Evolutionary conservation across 2,797 vertebrate species (phyloP).

Genomic region (Chelidonichthys spinosus): DNA sequence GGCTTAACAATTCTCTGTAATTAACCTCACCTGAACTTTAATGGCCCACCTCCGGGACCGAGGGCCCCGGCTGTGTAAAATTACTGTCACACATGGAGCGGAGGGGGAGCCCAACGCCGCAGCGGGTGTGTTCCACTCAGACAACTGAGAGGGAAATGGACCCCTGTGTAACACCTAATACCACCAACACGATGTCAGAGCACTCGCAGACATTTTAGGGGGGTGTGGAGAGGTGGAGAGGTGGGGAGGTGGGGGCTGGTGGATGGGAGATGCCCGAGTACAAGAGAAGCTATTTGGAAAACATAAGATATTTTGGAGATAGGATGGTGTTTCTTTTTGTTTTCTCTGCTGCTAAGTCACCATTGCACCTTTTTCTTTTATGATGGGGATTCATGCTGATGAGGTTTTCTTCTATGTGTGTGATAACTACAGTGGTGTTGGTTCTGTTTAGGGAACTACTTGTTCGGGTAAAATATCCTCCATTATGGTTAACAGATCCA

Average conservation of each 20-base stretch:
- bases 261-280: slow-evolving; percentile 33
- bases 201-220: slow-evolving; percentile 51
- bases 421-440: neutral
- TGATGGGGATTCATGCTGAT: slow-evolving; percentile 2
- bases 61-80: slow-evolving; percentile 76
- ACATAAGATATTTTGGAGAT: neutral
- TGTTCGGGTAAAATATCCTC: neutral
- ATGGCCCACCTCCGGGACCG: slow-evolving; percentile 82
- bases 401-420: neutral
- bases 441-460: neutral
- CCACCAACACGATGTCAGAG: slow-evolving; percentile 73
- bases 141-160: slow-evolving; percentile 79
- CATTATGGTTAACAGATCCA: neutral
- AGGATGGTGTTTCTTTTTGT: neutral
- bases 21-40: slow-evolving; percentile 86
- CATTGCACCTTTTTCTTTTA: neutral
- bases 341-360: neutral
- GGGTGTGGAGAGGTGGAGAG: slow-evolving; percentile 23
- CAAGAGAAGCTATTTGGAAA: slow-evolving; percentile 17
- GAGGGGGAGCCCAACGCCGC: slow-evolving; percentile 60
- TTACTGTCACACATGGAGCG: slow-evolving; percentile 79
- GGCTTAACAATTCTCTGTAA: slow-evolving; percentile 82
- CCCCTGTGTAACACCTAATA: slow-evolving; percentile 80
- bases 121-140: slow-evolving; percentile 73
- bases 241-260: slow-evolving; percentile 46